Evolutionary conservation across 2,888 invertebrate genomes (phyloP), one percentile per base, ranked within the genome.

Genomic region (Agonopterix heracliana): DNA sequence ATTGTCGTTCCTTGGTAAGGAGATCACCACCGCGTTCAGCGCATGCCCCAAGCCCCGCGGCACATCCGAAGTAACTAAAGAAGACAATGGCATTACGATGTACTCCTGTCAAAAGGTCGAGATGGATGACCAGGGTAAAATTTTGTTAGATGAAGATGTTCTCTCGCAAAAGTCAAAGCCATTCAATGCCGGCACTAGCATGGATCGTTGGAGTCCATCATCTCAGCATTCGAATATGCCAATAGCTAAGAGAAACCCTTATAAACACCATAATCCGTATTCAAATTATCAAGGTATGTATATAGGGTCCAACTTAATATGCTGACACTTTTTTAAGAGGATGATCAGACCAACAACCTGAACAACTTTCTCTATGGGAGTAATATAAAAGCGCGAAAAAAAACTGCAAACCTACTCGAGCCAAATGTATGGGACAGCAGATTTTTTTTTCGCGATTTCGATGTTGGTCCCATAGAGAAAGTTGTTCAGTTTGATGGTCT

Each of bases 1-100:
- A 45, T 81, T 87, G 82, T 88, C 87, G 1, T 88, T 88, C 55
- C 73, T 87, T 8, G 87, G 87, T 2, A 86, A 88, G 63, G 87
- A 88, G 56, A 85, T 88, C 14, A 83, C 83, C n/a, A 88, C 88
- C 10, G 76, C 80, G 2, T 87, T 84, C 59, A 71, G 72, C 55
- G 71, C 78, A 9, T 67, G 74, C 10, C 71, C 79, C 3, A 81
- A 79, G 61, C 71, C 76, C 1, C 71, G 75, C 51, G 74, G 72
- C 34, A 74, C 78, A 4, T 74, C 81, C 10, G 64, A 73, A 47
- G 58, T 84, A 10, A 59, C 72, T 38, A 86, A 85, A 61, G 77
- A 80, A 52, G 81, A 85, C 52, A 78, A 83, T 46, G 87, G 86
- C 11, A 84, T 88, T 74, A 68, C 79, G 1, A 78, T 88, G 76